Base-by-base conservation (phyloP, 2,888 invertebrate species). In the Acrocera orbiculus region DNA sequence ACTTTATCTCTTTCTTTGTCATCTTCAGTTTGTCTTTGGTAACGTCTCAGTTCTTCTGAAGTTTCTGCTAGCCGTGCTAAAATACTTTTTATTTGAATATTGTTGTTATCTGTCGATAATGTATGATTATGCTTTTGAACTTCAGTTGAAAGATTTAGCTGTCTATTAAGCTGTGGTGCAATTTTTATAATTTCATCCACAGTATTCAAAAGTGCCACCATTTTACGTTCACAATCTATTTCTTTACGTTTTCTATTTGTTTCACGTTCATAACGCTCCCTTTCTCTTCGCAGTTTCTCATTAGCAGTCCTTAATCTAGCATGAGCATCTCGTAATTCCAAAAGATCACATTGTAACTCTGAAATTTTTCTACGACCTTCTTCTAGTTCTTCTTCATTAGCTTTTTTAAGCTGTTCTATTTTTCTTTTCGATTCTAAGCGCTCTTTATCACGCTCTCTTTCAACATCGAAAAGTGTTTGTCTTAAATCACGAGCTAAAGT, bases 271-370 rank as follows among this genome's bases (percentile, higher is more conserved):
- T 79, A 73, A 2, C 82, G 67, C 50, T 89, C 87, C 40, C 85
- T 80, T 57, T 90, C 90, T 23, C 86, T 67, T 31, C 87, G 69
- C 42, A 90, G 63, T 51, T 89, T 86, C 51, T 90, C 90, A 54
- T 87, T 89, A 17, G 87, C 83, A 4, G 87, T 87, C 36, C 89
- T 67, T 42, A 90, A 58, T 56, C 89, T 89, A 3, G 89, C 87
- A 56, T 90, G 89, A 14, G 87, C 87, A 56, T 90, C 90, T 16
- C 89, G 69, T 32, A 90, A 57, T 58, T 90, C 90, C 33, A 89
- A 57, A 28, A 90, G 62, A 61, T 90, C 89, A 51, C 82, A 83
- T 55, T 89, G 89, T 29, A 89, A 54, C 62, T 89, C 77, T 5
- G 71, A 59, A 44, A 81, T 71, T 66, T 89, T 89, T 52, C 78